Base-by-base conservation (phyloP, 2,797 vertebrate genomes). In the Characodon lateralis region DNA sequence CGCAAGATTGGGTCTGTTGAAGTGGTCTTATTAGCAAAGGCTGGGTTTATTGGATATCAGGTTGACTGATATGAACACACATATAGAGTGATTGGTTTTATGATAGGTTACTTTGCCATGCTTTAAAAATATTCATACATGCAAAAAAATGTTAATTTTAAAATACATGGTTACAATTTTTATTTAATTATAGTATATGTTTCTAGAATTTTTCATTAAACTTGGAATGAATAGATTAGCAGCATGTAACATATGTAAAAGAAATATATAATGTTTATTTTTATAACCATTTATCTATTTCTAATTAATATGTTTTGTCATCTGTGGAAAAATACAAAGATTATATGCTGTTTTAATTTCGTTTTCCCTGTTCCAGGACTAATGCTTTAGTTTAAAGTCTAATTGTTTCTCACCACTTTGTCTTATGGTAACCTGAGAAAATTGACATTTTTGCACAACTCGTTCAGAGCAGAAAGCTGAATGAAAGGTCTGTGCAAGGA, bases 391-490 rank as follows among this genome's bases (percentile, higher is more conserved):
- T 41, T 70, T 46, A 46, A 0, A n/a, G 20, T 48, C 8, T 7
- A 12, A 18, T 53, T 20, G 35, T 31, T 13, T 48, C 13, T 76
- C 65, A 76, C 26, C 39, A 58, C 26, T 50, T 78, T 70, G 39
- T 72, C n/a, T 46, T 22, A 53, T 31, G 1, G 51, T 55, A 73
- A 35, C 59, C 22, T 43, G 50, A 77, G 59, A 80, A 8, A 43
- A 22, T 43, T 74, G 58, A 70, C 46, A 55, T 59, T 76, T 77
- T 59, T 26, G 2, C 22, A 4, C 41, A 79, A 56, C 46, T 43
- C 8, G 18, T 69, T 78, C n/a, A 66, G 26, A 80, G 73, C 46
- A 58, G 78, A 56, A 16, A 24, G 48, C 63, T 80, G 74, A 80
- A 65, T 73, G 26, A 82, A 8, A 56, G 12, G 73, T 53, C 77